Evolutionary conservation across 2,888 invertebrate species (phyloP), one percentile per base, ranked within the genome.

Genomic region (Lasioglossum calceatum): DNA sequence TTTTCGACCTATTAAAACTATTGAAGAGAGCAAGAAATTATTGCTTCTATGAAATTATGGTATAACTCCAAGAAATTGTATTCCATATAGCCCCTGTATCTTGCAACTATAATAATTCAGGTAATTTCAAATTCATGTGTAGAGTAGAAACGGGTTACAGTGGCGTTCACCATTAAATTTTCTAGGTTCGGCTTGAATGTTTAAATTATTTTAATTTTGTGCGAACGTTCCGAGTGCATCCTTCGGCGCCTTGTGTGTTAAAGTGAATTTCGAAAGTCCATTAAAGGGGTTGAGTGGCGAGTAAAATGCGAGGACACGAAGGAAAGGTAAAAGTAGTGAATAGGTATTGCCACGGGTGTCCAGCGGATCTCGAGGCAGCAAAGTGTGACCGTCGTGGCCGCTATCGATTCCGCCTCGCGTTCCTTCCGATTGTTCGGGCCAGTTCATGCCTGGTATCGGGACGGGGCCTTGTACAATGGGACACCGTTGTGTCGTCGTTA

Each of bases 391-490:
- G 75, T 54, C 74, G 54, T 76, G 76, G 67, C 76, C 74, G 64
- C 87, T 84, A 90, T 89, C 90, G 89, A 83, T 89, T 89, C 85
- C 85, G 82, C 83, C 79, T 87, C 76, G 81, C 76, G 79, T 88
- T 88, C 86, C 86, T 87, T 87, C 83, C 93, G 90, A 92, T 92
- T 92, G 92, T 92, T 92, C 92, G 86, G 84, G 85, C 89, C 87
- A 91, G 90, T 91, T 92, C 92, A 90, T 92, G 93, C 93, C 91
- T 91, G 92, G 82, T 90, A 90, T 90, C 90, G 82, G 71, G 50
- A 76, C 70, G 50, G 73, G 77, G 73, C 72, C 54, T 71, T 70
- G 71, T 61, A 90, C 90, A 90, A 90, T 90, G 84, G 89, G 82
- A 71, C 89, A 84, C 88, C 88, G 88, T 90, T 89, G 87, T 87